Evolutionary conservation across 2,113 vertebrate species (phyloP).

Genomic region (Leptodactylus fuscus): DNA sequence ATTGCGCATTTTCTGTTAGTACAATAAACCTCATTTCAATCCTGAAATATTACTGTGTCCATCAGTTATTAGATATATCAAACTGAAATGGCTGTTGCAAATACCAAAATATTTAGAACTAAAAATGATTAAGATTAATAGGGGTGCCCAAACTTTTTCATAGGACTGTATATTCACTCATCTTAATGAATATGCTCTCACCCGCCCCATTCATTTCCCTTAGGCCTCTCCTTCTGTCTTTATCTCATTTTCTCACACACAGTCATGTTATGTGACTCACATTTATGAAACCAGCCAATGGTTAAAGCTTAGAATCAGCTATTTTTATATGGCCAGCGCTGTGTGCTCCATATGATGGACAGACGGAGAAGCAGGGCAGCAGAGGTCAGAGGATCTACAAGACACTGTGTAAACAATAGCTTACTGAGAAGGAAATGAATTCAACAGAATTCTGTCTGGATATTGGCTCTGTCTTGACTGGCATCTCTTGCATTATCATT

Average conservation of each 20-base stretch:
- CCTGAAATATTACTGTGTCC: too few species aligned
- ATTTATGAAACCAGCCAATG: background rate
- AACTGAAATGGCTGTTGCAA: too few species aligned
- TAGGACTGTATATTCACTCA: too few species aligned
- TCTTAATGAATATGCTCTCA: too few species aligned
- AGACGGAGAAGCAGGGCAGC: conserved; percentile 24
- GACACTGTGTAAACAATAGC: conserved; percentile 32
- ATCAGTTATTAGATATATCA: too few species aligned
- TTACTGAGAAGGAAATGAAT: conserved; percentile 6
- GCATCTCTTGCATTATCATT: background rate
- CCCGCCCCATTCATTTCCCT: background rate
- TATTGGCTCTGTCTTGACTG: background rate
- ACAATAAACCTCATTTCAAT: too few species aligned
- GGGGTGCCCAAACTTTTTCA: too few species aligned
- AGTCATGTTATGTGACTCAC: background rate
- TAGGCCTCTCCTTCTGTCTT: background rate
- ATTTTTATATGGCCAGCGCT: background rate
- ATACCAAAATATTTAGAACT: too few species aligned
- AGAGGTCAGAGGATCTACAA: conserved; percentile 27
- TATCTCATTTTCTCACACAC: background rate
- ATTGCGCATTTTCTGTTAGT: too few species aligned
- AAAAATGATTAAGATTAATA: too few species aligned
- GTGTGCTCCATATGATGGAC: conserved; percentile 18
- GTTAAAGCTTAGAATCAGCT: background rate
- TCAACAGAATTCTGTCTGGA: conserved; percentile 14